These are phyloP conservation scores for Eclectus roratus DNA, from an alignment of 2,113 vertebrate species.

Conservation along the genomic window DNA sequence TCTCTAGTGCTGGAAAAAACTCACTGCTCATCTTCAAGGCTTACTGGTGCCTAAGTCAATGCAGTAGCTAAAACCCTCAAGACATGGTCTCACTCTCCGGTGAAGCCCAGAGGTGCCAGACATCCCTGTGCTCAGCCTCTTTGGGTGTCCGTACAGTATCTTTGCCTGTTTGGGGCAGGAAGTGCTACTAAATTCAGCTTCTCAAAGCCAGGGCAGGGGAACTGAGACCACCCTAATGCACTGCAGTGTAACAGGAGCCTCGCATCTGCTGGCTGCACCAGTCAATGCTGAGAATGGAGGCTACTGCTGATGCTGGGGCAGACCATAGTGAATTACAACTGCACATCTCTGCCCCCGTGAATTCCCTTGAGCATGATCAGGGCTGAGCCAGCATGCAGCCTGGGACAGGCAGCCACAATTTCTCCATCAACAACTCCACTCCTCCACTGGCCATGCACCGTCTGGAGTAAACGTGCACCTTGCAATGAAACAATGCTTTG, in stretches of 20 bases:
- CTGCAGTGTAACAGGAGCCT: not conserved
- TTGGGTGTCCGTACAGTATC: no score
- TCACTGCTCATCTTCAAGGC: not conserved
- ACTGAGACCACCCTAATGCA: not conserved
- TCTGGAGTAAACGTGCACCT: not conserved
- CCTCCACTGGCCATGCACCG: not conserved
- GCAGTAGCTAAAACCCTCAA: not conserved
- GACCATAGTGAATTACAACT: not conserved
- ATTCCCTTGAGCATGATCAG: not conserved
- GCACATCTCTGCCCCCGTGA: not conserved
- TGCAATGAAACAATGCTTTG: not conserved
- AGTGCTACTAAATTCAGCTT: not conserved
- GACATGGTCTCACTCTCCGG: rapidly evolving
- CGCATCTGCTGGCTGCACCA: not conserved
- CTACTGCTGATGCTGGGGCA: not conserved
- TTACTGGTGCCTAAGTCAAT: rapidly evolving
- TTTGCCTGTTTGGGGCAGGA: not conserved
- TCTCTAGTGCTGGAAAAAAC: not conserved
- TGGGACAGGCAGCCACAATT: not conserved
- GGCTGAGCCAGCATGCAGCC: not conserved
- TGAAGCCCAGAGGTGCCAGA: not conserved
- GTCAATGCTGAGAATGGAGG: not conserved
- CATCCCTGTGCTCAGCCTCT: not conserved
- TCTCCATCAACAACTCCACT: not conserved
- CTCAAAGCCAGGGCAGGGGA: not conserved